Base-by-base conservation (phyloP, 2,113 vertebrate species). In the Ibidorhyncha struthersii region DNA sequence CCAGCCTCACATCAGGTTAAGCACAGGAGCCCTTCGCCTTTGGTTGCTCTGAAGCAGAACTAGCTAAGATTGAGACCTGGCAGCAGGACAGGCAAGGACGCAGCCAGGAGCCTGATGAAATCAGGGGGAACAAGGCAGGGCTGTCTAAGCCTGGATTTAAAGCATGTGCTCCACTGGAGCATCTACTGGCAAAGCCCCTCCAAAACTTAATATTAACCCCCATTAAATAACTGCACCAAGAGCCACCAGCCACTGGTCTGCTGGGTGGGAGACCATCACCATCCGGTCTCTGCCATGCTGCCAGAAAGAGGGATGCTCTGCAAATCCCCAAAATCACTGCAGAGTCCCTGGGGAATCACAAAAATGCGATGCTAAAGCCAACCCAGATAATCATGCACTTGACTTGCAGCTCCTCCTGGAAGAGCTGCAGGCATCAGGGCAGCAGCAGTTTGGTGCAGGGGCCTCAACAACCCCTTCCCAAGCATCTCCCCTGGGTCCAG, bases 351-450 rank as follows among this genome's bases (percentile, higher is more conserved):
- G 11, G 34, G 38, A 59, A 58, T 10, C 13, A 25, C 30, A 43
- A 25, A 19, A 21, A 19, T 1, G 47, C 19, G 26, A 20, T 9
- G 32, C 26, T 8, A 38, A 66, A 91, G 21, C 36, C 36, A 36
- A 12, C 1, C 0, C 38, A 27, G 32, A 19, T 6, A 8, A 10
- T 14, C 4, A 2, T 1, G 16, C 12, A 4, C n/a, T 43, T 26
- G 36, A 34, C n/a, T 16, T 59, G 34, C n/a, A 40, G 72, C 21
- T 67, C n/a, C 38, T 55, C n/a, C 72, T 69, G 43, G 27, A 59
- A 50, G 21, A 49, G 53, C 27, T 38, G 71, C 4, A 18, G 56
- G 36, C 9, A 43, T 6, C 50, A 41, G 34, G 34, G 10, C 38
- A 61, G 36, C 32, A 49, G 25, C 19, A 43, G 2, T 22, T 29